These are phyloP conservation scores for Lonchura striata DNA, from an alignment of 2,113 vertebrate species.

Conservation along the genomic window DNA sequence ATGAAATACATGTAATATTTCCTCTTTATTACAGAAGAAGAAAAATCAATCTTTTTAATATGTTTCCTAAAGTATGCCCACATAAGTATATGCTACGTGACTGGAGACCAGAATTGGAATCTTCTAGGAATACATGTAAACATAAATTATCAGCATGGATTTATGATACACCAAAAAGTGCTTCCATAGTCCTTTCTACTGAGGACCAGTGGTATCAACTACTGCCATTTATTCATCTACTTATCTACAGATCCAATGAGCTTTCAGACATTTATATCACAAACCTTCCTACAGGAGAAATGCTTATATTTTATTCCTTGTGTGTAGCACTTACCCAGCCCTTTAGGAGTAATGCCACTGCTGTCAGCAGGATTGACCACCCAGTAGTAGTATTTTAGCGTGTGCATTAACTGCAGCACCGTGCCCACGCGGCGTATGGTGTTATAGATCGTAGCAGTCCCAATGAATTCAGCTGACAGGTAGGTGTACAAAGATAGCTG, in stretches of 20 bases:
- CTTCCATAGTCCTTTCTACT: neutral
- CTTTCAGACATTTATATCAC: neutral
- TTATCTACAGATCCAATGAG: neutral
- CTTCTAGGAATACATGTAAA: neutral
- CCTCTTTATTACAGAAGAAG: neutral
- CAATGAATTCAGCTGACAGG: conserved; percentile 94
- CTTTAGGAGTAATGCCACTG: conserved; percentile 88
- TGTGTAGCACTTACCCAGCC: conserved; percentile 81
- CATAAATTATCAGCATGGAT: neutral
- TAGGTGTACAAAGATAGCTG: conserved; percentile 94
- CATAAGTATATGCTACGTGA: neutral
- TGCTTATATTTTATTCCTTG: neutral
- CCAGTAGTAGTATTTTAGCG: conserved; percentile 97
- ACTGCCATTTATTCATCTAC: neutral
- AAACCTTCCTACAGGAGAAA: neutral
- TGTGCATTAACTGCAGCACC: conserved; percentile 94
- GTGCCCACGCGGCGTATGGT: conserved; percentile 95
- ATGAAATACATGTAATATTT: neutral
- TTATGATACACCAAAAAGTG: neutral
- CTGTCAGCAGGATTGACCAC: conserved; percentile 86
- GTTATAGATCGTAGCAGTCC: conserved; percentile 92
- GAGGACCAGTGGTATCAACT: neutral
- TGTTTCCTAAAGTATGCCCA: neutral
- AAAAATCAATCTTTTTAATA: neutral
- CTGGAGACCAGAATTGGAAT: neutral